Base-by-base conservation (phyloP, 2,113 vertebrate genomes). In the Eonycteris spelaea region DNA sequence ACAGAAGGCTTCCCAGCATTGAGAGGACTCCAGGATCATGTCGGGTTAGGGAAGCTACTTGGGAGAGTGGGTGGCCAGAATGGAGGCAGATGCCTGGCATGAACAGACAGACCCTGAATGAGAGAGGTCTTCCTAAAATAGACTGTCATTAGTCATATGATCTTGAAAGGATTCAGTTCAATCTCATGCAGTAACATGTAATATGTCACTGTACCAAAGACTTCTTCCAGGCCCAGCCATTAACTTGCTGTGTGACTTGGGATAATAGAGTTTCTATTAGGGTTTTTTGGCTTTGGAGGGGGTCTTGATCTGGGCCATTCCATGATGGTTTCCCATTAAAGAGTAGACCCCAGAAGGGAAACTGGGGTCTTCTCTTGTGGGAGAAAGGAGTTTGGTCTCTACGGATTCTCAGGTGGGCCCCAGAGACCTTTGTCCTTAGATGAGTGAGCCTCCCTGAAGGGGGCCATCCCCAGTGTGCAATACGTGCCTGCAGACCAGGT, bases 241-340 rank as follows among this genome's bases (percentile, higher is more conserved):
- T 74, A 45, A 78, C 70, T 87, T 90, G 83, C 86, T 73, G 9
- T 96, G 61, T 67, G 71, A 79, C 70, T 84, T 82, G 86, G 48
- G 21, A 57, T 55, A 43, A 57, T 55, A 43, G 59, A 94, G 26
- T 14, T 55, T 93, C n/a, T 74, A 0, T 71, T 87, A 45, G 40
- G 12, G 19, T 18, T 75, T 80, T 59, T 45, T 67, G 33, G 22
- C 15, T 38, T 78, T 77, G n/a, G 19, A 53, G 61, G 19, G 24
- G n/a, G 75, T 65, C 68, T 97, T 91, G 63, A 53, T 86, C 51
- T 74, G 28, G 61, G n/a, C 63, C 57, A n/a, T 91, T 83, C 45
- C n/a, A 26, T 83, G 48, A 73, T 83, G 12, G 63, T 48, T 89
- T 95, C 13, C 45, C 48, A 24, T 30, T 38, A 28, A 51, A 91